Conservation (phyloP, 1,140 invertebrate species). For the Triops cancriformis region DNA sequence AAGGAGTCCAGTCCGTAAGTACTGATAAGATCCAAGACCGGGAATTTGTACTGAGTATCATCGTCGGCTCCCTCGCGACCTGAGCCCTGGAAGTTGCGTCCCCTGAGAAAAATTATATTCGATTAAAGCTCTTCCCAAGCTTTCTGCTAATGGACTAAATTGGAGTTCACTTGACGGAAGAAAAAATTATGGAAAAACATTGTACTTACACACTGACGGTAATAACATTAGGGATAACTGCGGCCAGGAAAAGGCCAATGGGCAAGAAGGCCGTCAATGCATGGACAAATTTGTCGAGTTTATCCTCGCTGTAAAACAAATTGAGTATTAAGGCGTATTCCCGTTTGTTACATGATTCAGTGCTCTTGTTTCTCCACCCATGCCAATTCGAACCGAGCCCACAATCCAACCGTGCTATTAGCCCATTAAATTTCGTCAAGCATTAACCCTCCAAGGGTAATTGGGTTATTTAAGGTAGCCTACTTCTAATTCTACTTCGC, state of each 20-base stretch:
- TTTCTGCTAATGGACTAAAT: not conserved
- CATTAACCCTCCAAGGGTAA: not conserved
- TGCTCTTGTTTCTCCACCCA: not conserved
- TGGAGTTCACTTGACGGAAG: not conserved
- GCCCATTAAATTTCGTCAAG: not conserved
- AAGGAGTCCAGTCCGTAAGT: constrained; percentile 35
- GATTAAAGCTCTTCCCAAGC: not conserved
- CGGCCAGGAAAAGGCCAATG: constrained; percentile 47
- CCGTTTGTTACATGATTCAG: not conserved
- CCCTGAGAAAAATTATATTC: not conserved
- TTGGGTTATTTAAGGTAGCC: not conserved
- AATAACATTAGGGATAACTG: constrained; percentile 47
- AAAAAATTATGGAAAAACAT: not conserved
- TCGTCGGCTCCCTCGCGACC: constrained; percentile 33
- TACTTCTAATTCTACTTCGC: not conserved
- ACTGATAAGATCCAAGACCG: constrained; percentile 35
- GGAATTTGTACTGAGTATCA: constrained; percentile 35
- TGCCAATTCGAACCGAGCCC: not conserved
- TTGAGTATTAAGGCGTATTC: not conserved
- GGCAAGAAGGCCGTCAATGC: constrained; percentile 47
- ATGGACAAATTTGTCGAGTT: constrained; percentile 30
- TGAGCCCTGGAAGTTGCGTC: constrained; percentile 21
- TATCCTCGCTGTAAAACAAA: constrained; percentile 25
- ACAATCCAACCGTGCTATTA: not conserved
- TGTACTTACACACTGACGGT: constrained; percentile 41